Base-by-base conservation (phyloP, 2,797 vertebrate genomes). In the Glossophaga mutica region DNA sequence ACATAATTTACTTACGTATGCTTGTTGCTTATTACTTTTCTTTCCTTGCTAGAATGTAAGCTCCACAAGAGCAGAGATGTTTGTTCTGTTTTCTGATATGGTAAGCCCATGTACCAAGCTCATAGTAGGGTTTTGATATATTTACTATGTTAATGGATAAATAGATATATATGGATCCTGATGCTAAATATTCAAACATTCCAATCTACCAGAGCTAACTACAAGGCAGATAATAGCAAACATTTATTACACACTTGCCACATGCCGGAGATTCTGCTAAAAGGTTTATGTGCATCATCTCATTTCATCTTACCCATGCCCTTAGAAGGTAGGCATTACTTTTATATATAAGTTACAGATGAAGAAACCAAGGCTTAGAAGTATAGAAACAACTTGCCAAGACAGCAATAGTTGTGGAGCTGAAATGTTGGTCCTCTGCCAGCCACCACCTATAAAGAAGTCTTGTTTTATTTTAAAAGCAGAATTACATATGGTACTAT, bases 381-480 rank as follows among this genome's bases (percentile, higher is more conserved):
- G 42, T 44, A 10, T 90, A 24, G 79, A 62, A 90, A 57, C 26
- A 18, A 76, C 11, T 68, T 91, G 26, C 37, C 46, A 11, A 94
- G 59, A 26, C 26, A 82, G n/a, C 70, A 74, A 24, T 7, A 34
- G 14, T 34, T 59, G 29, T 29, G 26, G 81, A 78, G 24, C 24
- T 86, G 34, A 46, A 76, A 34, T 59, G 19, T 85, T 57, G 81
- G 77, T 50, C 32, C 34, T 74, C 52, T 78, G 34, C 22, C 74
- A 96, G 5, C 26, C 9, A 85, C 46, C n/a, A 26, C 44, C 21
- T 74, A 57, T 19, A 46, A 76, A 89, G n/a, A 67, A 32, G 10
- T 62, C 37, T 85, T 16, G n/a, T 46, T 94, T 87, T 76, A 92
- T 83, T 78, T 76, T 83, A 82, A 95, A 89, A 62, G n/a, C n/a